Evolutionary conservation across 2,797 vertebrate species (phyloP), one percentile per base, ranked within the genome.

Genomic region (Trachurus trachurus): DNA sequence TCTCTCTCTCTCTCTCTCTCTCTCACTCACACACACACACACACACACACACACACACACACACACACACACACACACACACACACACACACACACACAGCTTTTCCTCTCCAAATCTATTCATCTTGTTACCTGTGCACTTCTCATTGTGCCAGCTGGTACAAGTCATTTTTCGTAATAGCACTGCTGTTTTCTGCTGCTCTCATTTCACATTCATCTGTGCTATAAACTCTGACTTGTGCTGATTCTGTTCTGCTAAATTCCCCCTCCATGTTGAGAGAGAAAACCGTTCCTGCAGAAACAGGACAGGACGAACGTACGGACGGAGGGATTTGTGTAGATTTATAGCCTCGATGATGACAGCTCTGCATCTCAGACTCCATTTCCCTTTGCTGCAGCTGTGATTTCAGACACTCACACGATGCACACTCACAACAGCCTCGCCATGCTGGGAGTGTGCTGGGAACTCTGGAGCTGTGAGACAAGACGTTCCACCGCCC

Each of bases 361-460:
- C 82, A 76, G 86, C 81, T 81, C 74, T 49, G 52, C 84, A 39
- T 89, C 83, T 82, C 69, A 22, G 74, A 71, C 87, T 83, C 85
- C 75, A 77, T 87, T 83, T 82, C 76, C 78, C 62, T 81, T 29
- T 44, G 65, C 81, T 78, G 80, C 87, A 71, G 79, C 82, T 89
- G 80, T 69, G 80, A 71, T 81, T 88, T 70, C 66, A 87, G 78
- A 67, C 70, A 54, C 70, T 88, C 77, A 34, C 31, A 76, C 26
- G 26, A 26, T 77, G 64, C 50, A 21, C 65, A 21, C 64, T 39
- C 61, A 68, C 39, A 66, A 68, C 63, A 73, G 76, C 66, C 53
- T 9, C 19, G 61, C 60, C 60, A 80, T 54, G 19, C 47, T 70
- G 80, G 73, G 68, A 54, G 53, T 26, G 26, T 0, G 6, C 26